Evolutionary conservation across 2,113 vertebrate genomes (phyloP).

Genomic region (Calypte anna): DNA sequence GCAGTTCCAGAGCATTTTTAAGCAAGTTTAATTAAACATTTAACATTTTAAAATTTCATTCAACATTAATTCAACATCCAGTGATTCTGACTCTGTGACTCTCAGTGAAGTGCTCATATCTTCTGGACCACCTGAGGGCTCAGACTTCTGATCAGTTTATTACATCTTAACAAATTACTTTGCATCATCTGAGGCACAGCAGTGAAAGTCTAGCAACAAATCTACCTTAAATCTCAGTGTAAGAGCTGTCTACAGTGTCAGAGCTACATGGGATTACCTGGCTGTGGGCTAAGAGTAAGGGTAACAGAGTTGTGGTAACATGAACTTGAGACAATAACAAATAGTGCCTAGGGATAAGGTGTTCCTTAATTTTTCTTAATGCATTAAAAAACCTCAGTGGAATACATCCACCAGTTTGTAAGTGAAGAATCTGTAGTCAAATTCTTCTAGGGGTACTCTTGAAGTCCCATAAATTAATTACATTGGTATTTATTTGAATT

Average conservation of each 20-base stretch:
- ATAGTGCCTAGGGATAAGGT: background rate
- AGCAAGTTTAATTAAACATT: no score
- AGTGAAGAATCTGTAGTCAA: background rate
- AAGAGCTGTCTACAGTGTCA: background rate
- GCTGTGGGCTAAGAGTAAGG: background rate
- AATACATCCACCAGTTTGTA: background rate
- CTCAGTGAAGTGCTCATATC: background rate
- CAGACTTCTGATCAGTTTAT: constrained; percentile 41
- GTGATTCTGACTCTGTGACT: background rate
- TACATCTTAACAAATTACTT: constrained; percentile 4
- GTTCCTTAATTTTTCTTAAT: background rate
- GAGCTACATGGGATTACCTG: background rate
- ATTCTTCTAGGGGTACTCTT: background rate
- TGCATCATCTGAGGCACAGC: background rate
- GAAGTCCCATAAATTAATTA: background rate
- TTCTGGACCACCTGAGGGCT: background rate
- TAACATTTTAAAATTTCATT: no score
- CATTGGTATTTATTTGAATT: background rate
- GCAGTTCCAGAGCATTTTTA: background rate
- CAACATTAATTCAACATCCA: background rate
- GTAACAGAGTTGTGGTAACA: accelerated
- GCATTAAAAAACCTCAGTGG: background rate
- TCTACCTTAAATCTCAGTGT: constrained; percentile 18
- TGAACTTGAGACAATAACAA: background rate
- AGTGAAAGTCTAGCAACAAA: constrained; percentile 7